Conservation (phyloP, 1,140 invertebrate genomes). For the Coboldia fuscipes region DNA sequence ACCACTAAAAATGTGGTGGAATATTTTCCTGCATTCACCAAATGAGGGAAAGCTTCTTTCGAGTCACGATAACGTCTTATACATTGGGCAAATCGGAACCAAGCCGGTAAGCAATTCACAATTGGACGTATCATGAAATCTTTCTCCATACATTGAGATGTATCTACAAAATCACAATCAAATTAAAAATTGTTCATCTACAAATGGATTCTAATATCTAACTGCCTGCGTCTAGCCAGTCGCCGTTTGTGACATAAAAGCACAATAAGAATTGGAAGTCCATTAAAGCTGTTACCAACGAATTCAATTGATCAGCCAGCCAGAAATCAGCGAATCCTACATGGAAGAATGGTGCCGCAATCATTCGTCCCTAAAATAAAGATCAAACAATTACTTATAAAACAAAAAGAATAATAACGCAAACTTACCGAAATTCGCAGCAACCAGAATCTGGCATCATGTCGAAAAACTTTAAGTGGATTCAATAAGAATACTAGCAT, state of each 20-base stretch:
- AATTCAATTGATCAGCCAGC: slow-evolving; percentile 97
- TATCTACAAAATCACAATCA: slow-evolving; percentile 18
- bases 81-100: slow-evolving; percentile 96
- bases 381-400: slow-evolving; percentile 11
- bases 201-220: slow-evolving; percentile 6
- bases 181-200: not conserved
- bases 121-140: slow-evolving; percentile 47
- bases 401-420: not conserved
- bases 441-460: slow-evolving; percentile 76
- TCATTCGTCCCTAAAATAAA: slow-evolving; percentile 43
- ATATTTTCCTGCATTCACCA: slow-evolving; percentile 96
- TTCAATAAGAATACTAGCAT: slow-evolving; percentile 80
- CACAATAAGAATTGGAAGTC: slow-evolving; percentile 88
- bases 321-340: slow-evolving; percentile 99
- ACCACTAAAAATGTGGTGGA: slow-evolving; percentile 93
- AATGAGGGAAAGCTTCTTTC: slow-evolving; percentile 79
- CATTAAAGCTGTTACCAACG: slow-evolving; percentile 66
- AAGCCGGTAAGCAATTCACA: slow-evolving; percentile 81
- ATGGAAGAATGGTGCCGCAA: slow-evolving; percentile 83
- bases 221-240: slow-evolving; percentile 41
- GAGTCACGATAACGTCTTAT: slow-evolving; percentile 79
- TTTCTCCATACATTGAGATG: slow-evolving; percentile 35
- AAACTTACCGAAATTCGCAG: slow-evolving; percentile 48
- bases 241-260: slow-evolving; percentile 53
- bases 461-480: slow-evolving; percentile 77